Conservation (phyloP, 1,140 invertebrate genomes). For the Euglossa dilemma region DNA sequence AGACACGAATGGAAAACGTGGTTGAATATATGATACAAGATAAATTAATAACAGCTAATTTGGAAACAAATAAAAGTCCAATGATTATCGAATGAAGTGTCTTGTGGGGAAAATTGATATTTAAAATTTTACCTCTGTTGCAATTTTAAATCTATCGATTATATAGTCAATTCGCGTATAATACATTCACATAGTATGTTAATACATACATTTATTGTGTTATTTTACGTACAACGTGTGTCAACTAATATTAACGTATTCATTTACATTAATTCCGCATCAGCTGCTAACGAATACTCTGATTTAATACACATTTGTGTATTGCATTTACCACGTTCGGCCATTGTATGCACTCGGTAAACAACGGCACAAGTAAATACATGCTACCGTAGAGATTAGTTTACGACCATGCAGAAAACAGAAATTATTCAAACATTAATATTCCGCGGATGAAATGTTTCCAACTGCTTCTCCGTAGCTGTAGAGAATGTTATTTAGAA, state of each 20-base stretch:
- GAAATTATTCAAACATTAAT: constrained; percentile 39
- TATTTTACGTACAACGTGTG: not conserved
- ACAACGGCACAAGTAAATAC: constrained; percentile 40
- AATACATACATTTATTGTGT: not conserved
- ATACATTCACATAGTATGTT: not conserved
- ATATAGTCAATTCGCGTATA: not conserved
- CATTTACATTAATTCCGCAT: constrained; percentile 11
- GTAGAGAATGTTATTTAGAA: not conserved
- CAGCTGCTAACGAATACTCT: constrained; percentile 29
- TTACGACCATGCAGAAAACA: constrained; percentile 40
- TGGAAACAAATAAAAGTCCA: no score
- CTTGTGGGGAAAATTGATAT: no score
- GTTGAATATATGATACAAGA: no score
- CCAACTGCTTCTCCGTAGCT: not conserved
- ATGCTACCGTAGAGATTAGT: constrained; percentile 36
- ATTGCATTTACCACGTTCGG: constrained; percentile 13
- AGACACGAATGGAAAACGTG: no score
- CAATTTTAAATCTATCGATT: not conserved
- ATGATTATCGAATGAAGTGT: no score
- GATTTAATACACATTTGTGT: constrained; percentile 19
- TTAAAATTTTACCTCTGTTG: no score
- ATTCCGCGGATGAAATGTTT: not conserved
- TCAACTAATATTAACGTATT: constrained; percentile 15
- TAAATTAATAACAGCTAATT: no score
- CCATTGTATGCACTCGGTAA: constrained; percentile 31